phyloP scores from a whole-genome alignment of 2,797 vertebrate species.

The Acanthurus leucopareius region DNA sequence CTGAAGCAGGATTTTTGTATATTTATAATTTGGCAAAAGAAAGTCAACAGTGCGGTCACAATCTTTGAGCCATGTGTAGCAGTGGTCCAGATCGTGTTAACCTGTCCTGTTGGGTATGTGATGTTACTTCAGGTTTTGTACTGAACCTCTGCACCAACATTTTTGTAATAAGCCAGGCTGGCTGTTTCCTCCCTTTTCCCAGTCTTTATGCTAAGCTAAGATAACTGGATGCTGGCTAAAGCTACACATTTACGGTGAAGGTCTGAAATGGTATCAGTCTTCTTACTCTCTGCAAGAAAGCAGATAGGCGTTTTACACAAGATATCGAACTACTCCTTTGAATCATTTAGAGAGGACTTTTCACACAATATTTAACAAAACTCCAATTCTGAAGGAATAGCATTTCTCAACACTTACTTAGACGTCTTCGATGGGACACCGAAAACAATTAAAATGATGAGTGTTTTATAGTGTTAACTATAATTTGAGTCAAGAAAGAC shows the following conservation, averaged over 20 bases:
- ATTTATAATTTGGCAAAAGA: too few species aligned
- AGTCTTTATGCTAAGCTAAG: conserved; percentile 22
- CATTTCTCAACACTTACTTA: conserved; percentile 43
- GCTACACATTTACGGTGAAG: neutral
- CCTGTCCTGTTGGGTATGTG: too few species aligned
- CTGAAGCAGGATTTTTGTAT: too few species aligned
- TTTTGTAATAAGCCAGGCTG: neutral
- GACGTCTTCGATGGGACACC: conserved; percentile 10
- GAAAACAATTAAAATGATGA: conserved; percentile 9
- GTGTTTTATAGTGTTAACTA: neutral
- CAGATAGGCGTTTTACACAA: neutral
- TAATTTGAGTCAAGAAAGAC: conserved; percentile 27
- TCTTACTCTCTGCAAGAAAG: conserved; percentile 1
- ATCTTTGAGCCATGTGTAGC: too few species aligned
- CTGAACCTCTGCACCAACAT: neutral
- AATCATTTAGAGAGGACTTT: conserved; percentile 2
- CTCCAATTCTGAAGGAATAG: conserved; percentile 42
- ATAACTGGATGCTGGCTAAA: neutral
- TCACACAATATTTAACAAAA: conserved; percentile 10
- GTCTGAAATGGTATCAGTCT: neutral
- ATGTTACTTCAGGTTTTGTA: neutral
- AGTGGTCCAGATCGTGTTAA: too few species aligned
- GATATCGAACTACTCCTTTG: conserved; percentile 1
- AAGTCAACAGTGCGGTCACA: too few species aligned
- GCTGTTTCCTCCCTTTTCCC: neutral